Evolutionary conservation across 2,113 vertebrate species (phyloP).

Genomic region (Ginglymostoma cirratum): DNA sequence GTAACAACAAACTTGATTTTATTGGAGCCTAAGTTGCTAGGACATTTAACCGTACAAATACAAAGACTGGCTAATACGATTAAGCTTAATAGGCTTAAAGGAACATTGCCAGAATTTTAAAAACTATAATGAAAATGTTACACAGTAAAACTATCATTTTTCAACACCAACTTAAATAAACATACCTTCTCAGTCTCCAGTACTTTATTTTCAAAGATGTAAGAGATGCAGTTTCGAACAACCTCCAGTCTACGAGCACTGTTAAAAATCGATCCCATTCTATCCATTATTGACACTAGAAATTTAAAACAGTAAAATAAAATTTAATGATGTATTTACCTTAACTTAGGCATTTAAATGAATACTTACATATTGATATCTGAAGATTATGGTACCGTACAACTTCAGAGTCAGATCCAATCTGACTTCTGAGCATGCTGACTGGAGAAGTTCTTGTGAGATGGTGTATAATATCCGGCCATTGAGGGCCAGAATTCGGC

Average conservation of each 20-base stretch:
- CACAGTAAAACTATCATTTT: not conserved
- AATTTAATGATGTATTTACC: slow-evolving; percentile 33
- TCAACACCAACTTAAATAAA: not conserved
- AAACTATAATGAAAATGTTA: not conserved
- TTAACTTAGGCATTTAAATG: not conserved
- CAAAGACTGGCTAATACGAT: not conserved
- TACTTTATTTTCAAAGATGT: slow-evolving; percentile 93
- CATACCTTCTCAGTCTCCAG: slow-evolving; percentile 96
- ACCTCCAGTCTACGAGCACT: slow-evolving; percentile 94
- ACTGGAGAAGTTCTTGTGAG: too few species aligned
- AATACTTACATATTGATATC: not conserved
- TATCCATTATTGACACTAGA: slow-evolving; percentile 84
- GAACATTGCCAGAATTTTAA: not conserved
- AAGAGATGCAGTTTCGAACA: slow-evolving; percentile 85
- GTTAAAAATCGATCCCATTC: slow-evolving; percentile 81
- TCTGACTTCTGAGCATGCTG: not conserved
- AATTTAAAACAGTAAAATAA: slow-evolving; percentile 47
- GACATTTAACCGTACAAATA: not conserved
- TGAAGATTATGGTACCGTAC: not conserved
- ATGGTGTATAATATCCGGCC: not conserved
- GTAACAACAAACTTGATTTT: not conserved
- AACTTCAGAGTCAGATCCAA: not conserved
- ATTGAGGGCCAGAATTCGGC: not conserved
- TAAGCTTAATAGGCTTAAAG: not conserved
- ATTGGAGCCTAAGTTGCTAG: not conserved